Evolutionary conservation across 1,140 invertebrate genomes (phyloP).

Genomic region (Drosophila yakuba): DNA sequence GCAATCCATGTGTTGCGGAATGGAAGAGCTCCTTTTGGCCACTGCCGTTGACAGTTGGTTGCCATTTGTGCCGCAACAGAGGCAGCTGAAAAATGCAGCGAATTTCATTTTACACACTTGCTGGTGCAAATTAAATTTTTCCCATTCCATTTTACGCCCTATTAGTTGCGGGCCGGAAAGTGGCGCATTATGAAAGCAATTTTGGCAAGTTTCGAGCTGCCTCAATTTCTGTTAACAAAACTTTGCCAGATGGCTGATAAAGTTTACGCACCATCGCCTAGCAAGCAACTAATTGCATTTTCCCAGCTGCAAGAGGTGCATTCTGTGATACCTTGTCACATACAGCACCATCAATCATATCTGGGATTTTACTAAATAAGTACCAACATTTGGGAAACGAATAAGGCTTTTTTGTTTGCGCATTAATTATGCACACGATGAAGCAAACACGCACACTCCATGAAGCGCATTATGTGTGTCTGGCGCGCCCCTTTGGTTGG

Average conservation of each 20-base stretch:
- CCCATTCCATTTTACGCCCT: constrained; percentile 38
- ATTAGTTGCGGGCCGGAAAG: constrained; percentile 54
- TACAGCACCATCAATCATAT: background rate
- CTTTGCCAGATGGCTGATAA: constrained; percentile 56
- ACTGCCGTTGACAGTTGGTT: constrained; percentile 66
- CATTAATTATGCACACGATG: constrained; percentile 15
- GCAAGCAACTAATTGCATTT: constrained; percentile 39
- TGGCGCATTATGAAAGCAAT: constrained; percentile 75
- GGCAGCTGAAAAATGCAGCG: constrained; percentile 56
- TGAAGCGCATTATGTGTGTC: constrained; percentile 6
- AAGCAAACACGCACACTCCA: background rate
- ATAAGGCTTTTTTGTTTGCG: background rate
- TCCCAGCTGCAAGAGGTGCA: background rate
- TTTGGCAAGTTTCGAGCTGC: constrained; percentile 70
- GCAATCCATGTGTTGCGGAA: constrained; percentile 27
- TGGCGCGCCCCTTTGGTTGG: no score
- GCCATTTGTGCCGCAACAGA: constrained; percentile 34
- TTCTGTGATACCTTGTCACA: constrained; percentile 1
- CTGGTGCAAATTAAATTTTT: constrained; percentile 39
- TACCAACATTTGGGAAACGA: background rate
- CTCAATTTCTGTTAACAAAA: constrained; percentile 69
- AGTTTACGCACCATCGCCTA: constrained; percentile 10
- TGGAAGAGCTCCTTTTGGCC: constrained; percentile 31
- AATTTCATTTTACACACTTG: constrained; percentile 64
- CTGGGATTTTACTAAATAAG: no score